Percentiles rank a stretch among this genome's conserved stretches.
Conservation (phyloP, 2,888 invertebrate genomes). For the Dexiosoma caninum region DNA sequence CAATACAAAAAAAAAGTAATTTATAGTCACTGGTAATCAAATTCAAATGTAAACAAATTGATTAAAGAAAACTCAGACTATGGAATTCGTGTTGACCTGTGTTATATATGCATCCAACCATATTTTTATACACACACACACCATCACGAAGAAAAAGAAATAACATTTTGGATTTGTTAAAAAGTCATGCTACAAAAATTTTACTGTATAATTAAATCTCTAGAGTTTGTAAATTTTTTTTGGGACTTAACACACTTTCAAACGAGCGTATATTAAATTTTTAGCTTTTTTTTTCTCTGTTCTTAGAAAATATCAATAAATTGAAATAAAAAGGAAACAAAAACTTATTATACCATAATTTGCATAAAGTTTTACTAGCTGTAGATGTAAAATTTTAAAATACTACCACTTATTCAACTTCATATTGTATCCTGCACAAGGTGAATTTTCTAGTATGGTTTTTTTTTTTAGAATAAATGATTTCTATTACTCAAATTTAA, state of each 20-base stretch:
- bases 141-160: no score
- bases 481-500: no score
- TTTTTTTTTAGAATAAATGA: no score
- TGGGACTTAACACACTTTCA: neutral
- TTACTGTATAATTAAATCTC: conserved; percentile 32
- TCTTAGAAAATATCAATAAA: neutral
- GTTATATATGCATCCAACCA: no score
- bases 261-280: conserved; percentile 15
- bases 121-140: no score
- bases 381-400: neutral
- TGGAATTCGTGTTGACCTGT: no score
- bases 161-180: neutral
- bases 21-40: no score
- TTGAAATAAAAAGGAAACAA: neutral
- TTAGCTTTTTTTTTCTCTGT: neutral
- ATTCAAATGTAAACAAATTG: no score
- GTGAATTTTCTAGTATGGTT: neutral
- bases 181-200: neutral
- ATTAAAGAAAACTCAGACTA: no score
- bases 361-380: conserved; percentile 14
- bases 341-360: conserved; percentile 21
- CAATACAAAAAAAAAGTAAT: no score
- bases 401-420: neutral
- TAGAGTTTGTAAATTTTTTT: conserved; percentile 26
- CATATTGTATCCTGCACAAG: neutral